Percentiles rank a stretch among this genome's conserved stretches.
These are phyloP conservation scores for Palythoa heliodiscus DNA, from an alignment of 92 coral and sea anemone genomes.

Conservation along the genomic window DNA sequence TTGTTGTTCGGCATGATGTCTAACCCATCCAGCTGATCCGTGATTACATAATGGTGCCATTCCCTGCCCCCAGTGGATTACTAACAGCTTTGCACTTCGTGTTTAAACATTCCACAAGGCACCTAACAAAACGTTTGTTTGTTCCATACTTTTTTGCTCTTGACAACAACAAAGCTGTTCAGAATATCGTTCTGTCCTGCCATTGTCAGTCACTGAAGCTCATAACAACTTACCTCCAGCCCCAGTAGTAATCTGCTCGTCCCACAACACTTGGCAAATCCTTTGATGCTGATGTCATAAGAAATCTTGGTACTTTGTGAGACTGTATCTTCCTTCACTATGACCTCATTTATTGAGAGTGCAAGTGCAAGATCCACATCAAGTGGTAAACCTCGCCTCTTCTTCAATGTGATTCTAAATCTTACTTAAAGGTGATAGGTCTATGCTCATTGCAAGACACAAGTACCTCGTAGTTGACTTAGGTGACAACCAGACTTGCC, in stretches of 20 bases:
- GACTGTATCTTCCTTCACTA: slow-evolving; percentile 27
- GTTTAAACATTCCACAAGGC: neutral
- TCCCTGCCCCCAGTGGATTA: neutral
- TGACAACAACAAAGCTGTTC: neutral
- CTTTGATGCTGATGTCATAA: slow-evolving; percentile 16
- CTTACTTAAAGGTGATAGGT: slow-evolving; percentile 43
- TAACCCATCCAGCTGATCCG: neutral
- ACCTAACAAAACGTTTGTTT: neutral
- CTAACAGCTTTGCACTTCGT: neutral
- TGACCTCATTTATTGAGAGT: slow-evolving; percentile 24
- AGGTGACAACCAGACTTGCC: slow-evolving; percentile 13
- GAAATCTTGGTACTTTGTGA: slow-evolving; percentile 28
- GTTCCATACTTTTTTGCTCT: neutral
- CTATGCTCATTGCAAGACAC: slow-evolving; percentile 41
- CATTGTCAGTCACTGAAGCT: neutral
- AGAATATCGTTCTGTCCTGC: neutral
- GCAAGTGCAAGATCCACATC: slow-evolving; percentile 48
- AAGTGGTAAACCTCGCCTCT: slow-evolving; percentile 22
- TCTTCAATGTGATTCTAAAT: slow-evolving; percentile 5
- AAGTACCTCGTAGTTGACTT: slow-evolving; percentile 45
- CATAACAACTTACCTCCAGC: neutral
- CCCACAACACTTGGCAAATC: slow-evolving; percentile 1
- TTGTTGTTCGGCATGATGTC: neutral
- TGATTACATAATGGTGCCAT: neutral
- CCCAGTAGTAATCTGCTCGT: neutral